Evolutionary conservation across 2,888 invertebrate species (phyloP).

Genomic region (Gibbula magus): DNA sequence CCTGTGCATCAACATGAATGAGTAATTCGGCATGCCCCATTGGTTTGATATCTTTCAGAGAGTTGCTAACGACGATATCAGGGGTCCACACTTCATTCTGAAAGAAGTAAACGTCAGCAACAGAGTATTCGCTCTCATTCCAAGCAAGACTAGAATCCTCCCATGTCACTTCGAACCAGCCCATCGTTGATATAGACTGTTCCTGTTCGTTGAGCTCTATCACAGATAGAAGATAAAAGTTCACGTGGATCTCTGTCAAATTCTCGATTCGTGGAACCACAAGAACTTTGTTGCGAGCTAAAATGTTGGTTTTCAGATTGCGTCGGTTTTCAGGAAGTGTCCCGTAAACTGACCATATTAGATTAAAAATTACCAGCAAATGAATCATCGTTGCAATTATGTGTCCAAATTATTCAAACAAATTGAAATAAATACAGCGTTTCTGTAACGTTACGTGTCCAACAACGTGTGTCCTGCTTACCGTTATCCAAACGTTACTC

Average conservation of each 20-base stretch:
- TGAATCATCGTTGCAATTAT: no score
- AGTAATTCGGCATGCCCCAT: not conserved
- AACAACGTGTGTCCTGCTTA: no score
- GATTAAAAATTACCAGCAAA: no score
- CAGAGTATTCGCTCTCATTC: not conserved
- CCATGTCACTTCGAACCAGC: not conserved
- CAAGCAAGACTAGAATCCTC: not conserved
- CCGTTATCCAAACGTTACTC: no score
- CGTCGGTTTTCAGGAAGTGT: no score
- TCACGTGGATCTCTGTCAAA: not conserved
- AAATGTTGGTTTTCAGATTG: no score
- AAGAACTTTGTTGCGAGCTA: no score
- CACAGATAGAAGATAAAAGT: not conserved
- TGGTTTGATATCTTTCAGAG: not conserved
- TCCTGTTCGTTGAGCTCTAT: not conserved
- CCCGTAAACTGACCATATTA: no score
- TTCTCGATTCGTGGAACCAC: no score
- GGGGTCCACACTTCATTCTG: not conserved
- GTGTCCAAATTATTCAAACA: no score
- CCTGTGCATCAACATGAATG: not conserved
- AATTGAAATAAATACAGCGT: no score
- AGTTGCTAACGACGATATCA: not conserved
- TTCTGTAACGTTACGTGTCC: no score
- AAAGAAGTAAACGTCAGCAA: not conserved
- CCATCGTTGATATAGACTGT: not conserved